These are phyloP conservation scores for Myotis myotis DNA, from an alignment of 2,797 vertebrate genomes.

Conservation along the genomic window DNA sequence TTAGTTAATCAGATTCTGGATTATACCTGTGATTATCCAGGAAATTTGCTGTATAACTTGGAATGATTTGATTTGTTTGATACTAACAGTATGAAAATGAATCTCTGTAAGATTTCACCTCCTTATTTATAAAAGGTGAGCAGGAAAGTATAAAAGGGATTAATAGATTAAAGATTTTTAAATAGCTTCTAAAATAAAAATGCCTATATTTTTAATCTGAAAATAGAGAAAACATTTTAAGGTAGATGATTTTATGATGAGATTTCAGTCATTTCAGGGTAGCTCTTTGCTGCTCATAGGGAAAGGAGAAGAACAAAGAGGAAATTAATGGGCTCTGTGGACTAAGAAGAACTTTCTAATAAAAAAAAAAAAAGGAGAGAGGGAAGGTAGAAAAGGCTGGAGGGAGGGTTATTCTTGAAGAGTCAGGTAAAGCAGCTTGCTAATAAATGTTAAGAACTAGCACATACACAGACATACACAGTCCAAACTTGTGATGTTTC, in stretches of 20 bases:
- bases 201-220: background rate
- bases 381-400: background rate
- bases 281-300: background rate
- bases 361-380: background rate
- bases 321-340: background rate
- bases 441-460: background rate
- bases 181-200: background rate
- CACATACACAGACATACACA: background rate
- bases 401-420: background rate
- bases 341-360: background rate
- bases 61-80: background rate
- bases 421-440: background rate
- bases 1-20: background rate
- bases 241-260: background rate
- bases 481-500: background rate
- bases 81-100: background rate
- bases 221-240: background rate
- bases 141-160: background rate
- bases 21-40: background rate
- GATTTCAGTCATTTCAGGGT: background rate
- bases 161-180: background rate
- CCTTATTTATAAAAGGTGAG: background rate
- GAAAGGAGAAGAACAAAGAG: background rate
- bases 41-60: background rate
- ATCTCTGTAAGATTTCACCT: background rate